phyloP scores from a whole-genome alignment of 2,113 vertebrate genomes.

The Chauna torquata region DNA sequence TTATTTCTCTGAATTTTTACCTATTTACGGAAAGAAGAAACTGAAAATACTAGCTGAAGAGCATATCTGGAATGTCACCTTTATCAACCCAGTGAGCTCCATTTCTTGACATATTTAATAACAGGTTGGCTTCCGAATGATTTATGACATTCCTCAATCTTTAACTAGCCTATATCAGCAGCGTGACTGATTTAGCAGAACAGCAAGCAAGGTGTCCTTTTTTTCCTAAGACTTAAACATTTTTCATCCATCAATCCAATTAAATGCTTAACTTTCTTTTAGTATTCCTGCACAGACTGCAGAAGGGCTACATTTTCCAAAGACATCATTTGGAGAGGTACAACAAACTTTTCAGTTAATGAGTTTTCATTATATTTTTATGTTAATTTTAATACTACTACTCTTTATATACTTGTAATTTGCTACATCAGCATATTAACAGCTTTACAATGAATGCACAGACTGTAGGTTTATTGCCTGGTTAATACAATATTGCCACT shows the following conservation, averaged over 20 bases:
- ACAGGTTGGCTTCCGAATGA: not conserved
- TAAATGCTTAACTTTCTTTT: not conserved
- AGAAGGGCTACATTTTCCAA: not conserved
- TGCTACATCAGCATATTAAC: not conserved
- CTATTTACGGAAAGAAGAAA: not conserved
- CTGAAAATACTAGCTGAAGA: not conserved
- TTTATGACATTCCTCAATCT: conserved; percentile 1
- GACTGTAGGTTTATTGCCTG: not conserved
- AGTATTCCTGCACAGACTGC: not conserved
- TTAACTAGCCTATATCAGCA: not conserved
- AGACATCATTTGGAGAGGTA: not conserved
- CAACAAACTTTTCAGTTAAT: not conserved
- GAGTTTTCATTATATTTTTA: not conserved
- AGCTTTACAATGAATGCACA: not conserved
- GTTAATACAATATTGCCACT: not conserved
- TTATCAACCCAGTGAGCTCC: not conserved
- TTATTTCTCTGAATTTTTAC: not conserved
- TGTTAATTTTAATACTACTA: not conserved
- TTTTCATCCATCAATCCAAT: not conserved
- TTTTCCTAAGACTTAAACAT: not conserved
- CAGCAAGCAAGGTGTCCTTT: not conserved
- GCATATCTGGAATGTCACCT: not conserved
- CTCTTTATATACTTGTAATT: not conserved
- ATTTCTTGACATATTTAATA: conserved; percentile 17
- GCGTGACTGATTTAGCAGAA: not conserved